Evolutionary conservation across 2,888 invertebrate species (phyloP).

Genomic region (Philhelius pedissequus): DNA sequence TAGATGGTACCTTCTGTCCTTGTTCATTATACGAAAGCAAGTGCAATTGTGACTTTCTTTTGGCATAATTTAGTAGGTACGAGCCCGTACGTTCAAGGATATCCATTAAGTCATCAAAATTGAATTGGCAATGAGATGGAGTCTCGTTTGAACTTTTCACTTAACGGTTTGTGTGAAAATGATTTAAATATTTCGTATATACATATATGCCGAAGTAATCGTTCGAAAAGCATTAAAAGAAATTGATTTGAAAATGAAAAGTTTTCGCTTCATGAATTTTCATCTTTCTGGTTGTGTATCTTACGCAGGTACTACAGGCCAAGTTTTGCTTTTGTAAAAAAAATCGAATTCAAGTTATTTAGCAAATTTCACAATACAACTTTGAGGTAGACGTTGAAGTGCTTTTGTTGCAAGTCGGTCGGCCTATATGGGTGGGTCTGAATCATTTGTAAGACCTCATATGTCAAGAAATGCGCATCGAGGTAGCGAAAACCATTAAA

Average conservation of each 20-base stretch:
- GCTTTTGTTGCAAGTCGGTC: no score
- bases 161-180: constrained; percentile 36
- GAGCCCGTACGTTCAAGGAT: constrained; percentile 35
- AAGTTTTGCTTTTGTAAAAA: not conserved
- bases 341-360: not conserved
- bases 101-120: constrained; percentile 62
- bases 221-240: constrained; percentile 32
- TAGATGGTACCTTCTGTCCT: not conserved
- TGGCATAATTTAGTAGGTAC: constrained; percentile 50
- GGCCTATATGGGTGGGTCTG: no score
- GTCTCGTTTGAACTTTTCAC: constrained; percentile 55
- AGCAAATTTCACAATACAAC: no score
- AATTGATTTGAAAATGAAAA: constrained; percentile 43
- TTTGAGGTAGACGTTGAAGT: no score
- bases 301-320: not conserved
- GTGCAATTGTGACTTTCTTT: constrained; percentile 34
- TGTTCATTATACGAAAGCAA: constrained; percentile 18
- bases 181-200: constrained; percentile 52
- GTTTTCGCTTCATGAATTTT: not conserved
- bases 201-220: constrained; percentile 48
- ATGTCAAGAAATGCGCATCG: no score
- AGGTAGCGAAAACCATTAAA: no score
- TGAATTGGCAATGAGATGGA: constrained; percentile 41
- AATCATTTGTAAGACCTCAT: no score
- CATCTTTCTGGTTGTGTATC: not conserved